Evolutionary conservation across 2,888 invertebrate species (phyloP).

Genomic region (Lithodes maja): DNA sequence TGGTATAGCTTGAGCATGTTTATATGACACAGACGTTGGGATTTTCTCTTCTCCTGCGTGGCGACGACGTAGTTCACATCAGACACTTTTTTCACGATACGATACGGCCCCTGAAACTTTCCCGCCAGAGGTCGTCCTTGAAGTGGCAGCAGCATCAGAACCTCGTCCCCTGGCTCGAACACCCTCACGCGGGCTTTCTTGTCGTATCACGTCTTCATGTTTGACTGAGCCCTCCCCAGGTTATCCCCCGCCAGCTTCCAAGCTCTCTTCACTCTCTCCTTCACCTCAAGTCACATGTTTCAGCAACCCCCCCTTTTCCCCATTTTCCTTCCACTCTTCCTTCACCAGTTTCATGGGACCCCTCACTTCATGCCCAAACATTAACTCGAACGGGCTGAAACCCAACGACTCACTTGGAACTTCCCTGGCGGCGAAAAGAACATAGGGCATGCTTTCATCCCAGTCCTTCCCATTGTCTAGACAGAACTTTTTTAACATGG

Average conservation of each 20-base stretch:
- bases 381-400: background rate
- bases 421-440: slow-evolving; percentile 11
- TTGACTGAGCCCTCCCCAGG: too few species aligned
- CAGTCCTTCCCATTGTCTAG: slow-evolving; percentile 14
- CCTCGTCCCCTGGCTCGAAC: too few species aligned
- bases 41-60: too few species aligned
- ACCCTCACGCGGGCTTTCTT: too few species aligned
- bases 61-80: too few species aligned
- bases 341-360: slow-evolving; percentile 23
- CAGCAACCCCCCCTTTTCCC: background rate
- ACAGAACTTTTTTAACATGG: slow-evolving; percentile 8
- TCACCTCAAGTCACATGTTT: background rate
- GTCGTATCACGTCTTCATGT: too few species aligned
- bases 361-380: slow-evolving; percentile 16
- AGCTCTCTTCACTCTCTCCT: background rate
- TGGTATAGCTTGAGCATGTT: too few species aligned
- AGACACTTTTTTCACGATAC: too few species aligned
- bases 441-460: slow-evolving; percentile 10
- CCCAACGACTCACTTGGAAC: slow-evolving; percentile 15
- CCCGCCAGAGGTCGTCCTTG: too few species aligned
- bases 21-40: too few species aligned
- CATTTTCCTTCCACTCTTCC: background rate
- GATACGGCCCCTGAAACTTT: too few species aligned
- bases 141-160: too few species aligned
- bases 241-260: slow-evolving; percentile 1